A percentile compares a stretch with the other conserved stretches of the same genome.
These are phyloP conservation scores for Psix sp. DNA, from an alignment of 1,140 invertebrate genomes.

Conservation along the genomic window DNA sequence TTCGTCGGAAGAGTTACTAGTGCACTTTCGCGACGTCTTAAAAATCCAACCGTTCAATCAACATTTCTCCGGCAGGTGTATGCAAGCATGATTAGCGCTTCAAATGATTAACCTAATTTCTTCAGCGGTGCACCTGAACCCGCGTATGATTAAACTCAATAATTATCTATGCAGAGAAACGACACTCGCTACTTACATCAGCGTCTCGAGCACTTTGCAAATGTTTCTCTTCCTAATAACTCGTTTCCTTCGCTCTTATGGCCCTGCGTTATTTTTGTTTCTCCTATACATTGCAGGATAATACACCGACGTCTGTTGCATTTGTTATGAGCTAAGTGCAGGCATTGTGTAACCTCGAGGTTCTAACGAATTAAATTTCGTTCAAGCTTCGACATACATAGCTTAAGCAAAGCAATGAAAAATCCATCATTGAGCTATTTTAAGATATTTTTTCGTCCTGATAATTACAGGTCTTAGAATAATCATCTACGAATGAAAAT, in stretches of 20 bases:
- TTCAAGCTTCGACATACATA: conserved; percentile 36
- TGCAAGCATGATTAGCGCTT: conserved; percentile 62
- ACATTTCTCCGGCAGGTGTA: conserved; percentile 41
- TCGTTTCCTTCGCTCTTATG: conserved; percentile 45
- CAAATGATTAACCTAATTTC: conserved; percentile 70
- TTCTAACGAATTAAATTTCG: conserved; percentile 44
- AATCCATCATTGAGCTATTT: too few species aligned
- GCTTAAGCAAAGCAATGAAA: too few species aligned
- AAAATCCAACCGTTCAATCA: conserved; percentile 33
- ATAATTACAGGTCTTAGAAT: too few species aligned
- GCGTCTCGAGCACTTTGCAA: conserved; percentile 41
- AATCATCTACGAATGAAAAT: too few species aligned
- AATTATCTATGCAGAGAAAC: conserved; percentile 24
- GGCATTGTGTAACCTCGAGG: too few species aligned
- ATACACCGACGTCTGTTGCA: conserved; percentile 47
- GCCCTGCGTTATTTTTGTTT: conserved; percentile 51
- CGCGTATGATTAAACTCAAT: conserved; percentile 52
- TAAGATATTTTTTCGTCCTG: too few species aligned
- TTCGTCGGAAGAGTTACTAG: conserved; percentile 42
- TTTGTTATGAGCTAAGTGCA: conserved; percentile 35
- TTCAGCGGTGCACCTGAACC: conserved; percentile 63
- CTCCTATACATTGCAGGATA: conserved; percentile 44
- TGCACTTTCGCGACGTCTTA: conserved; percentile 30
- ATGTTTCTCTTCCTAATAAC: conserved; percentile 51
- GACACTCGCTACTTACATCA: conserved; percentile 31